These are phyloP conservation scores for Euclidia mi DNA, from an alignment of 2,888 invertebrate species.

Conservation along the genomic window DNA sequence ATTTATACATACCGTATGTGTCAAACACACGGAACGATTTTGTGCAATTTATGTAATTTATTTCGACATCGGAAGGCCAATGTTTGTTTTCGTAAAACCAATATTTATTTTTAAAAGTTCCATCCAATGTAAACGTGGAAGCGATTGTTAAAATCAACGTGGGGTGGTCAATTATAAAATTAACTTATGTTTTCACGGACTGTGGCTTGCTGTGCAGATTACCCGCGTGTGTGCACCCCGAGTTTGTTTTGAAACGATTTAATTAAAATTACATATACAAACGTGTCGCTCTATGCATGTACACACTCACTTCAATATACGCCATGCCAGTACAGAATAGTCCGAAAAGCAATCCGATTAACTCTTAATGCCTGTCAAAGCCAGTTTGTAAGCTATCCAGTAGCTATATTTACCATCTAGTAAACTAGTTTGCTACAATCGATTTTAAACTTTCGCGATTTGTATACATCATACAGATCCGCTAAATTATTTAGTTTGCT, in stretches of 20 bases:
- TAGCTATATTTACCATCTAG: too few species aligned
- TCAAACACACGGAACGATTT: slow-evolving; percentile 56
- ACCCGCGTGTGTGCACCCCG: slow-evolving; percentile 3
- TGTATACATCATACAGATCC: too few species aligned
- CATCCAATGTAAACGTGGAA: slow-evolving; percentile 35
- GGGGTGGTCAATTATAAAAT: slow-evolving; percentile 60
- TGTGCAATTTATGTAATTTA: slow-evolving; percentile 60
- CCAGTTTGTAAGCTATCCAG: too few species aligned
- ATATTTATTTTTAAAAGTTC: slow-evolving; percentile 66
- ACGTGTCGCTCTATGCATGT: neutral
- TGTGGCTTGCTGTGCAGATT: slow-evolving; percentile 31
- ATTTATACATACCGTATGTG: slow-evolving; percentile 48
- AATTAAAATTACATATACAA: slow-evolving; percentile 18
- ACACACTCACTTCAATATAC: neutral
- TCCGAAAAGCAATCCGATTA: too few species aligned
- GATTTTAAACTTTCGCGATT: too few species aligned
- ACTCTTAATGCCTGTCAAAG: too few species aligned
- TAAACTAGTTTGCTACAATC: too few species aligned
- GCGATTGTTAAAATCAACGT: slow-evolving; percentile 62
- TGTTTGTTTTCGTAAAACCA: slow-evolving; percentile 56
- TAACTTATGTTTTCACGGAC: slow-evolving; percentile 50
- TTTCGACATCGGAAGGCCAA: slow-evolving; percentile 46
- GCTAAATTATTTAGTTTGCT: too few species aligned
- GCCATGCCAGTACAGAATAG: too few species aligned
- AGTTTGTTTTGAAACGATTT: slow-evolving; percentile 26